phyloP scores from a whole-genome alignment of 2,888 invertebrate species.

The Blomia tropicalis region DNA sequence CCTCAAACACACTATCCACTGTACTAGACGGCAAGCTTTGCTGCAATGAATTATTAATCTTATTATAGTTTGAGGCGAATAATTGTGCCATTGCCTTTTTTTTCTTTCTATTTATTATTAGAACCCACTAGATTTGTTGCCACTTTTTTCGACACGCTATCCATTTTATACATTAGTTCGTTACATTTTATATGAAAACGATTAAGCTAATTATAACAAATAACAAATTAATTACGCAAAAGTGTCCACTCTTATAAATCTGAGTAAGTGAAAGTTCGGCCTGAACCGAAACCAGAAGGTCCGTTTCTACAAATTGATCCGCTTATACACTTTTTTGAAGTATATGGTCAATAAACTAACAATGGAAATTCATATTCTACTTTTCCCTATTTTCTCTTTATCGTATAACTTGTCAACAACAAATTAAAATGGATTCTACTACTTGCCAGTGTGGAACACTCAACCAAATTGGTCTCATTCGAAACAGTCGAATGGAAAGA shows the following conservation, averaged over 20 bases:
- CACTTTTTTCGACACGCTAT: too few species aligned
- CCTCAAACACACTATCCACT: neutral
- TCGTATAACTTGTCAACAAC: neutral
- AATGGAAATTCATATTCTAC: neutral
- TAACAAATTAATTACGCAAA: conserved; percentile 8
- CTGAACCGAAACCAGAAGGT: too few species aligned
- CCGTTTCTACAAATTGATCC: too few species aligned
- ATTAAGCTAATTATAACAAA: conserved; percentile 12
- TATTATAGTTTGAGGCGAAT: neutral
- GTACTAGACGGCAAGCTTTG: neutral
- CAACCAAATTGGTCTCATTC: too few species aligned
- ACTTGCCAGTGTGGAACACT: too few species aligned
- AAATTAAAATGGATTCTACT: neutral
- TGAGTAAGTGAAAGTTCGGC: too few species aligned
- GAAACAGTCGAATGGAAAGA: too few species aligned
- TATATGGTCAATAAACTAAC: too few species aligned
- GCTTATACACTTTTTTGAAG: too few species aligned
- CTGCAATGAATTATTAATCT: conserved; percentile 12
- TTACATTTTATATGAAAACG: neutral
- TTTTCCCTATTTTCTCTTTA: neutral
- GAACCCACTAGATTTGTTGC: too few species aligned
- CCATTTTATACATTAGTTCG: neutral
- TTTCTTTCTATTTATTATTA: too few species aligned
- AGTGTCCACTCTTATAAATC: neutral
- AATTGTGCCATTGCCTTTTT: neutral